A percentile compares a stretch with the other conserved stretches of the same genome.
Conservation (phyloP, 64 coral and sea anemone species). For the Stylophora pistillata region DNA sequence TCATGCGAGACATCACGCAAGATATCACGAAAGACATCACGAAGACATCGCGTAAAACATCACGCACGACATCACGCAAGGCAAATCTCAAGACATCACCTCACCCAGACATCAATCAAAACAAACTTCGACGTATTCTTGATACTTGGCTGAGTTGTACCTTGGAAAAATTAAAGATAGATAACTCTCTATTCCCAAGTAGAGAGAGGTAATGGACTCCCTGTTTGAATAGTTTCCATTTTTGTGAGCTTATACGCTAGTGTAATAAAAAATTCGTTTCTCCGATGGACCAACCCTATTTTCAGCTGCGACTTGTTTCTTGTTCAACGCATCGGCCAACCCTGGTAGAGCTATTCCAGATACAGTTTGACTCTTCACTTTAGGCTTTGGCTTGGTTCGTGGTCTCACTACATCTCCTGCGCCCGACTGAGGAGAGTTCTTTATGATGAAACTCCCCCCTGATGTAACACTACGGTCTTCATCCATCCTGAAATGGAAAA, state of each 20-base stretch:
- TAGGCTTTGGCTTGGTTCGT: slow-evolving; percentile 43
- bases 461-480: background rate
- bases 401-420: slow-evolving; percentile 14
- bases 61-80: no score
- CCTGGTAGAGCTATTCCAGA: slow-evolving; percentile 56
- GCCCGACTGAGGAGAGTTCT: slow-evolving; percentile 8
- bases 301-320: background rate
- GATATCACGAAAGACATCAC: no score
- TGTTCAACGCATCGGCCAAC: slow-evolving; percentile 29
- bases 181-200: background rate
- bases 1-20: no score
- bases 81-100: no score
- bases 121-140: no score
- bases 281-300: background rate
- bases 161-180: no score
- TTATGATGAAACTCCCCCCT: slow-evolving; percentile 37
- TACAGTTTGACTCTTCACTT: slow-evolving; percentile 48
- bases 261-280: background rate
- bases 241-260: background rate
- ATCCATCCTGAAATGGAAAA: background rate
- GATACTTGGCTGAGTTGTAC: no score
- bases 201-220: no score
- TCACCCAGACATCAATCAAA: no score
- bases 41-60: no score
- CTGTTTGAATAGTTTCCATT: no score